Evolutionary conservation across 1,140 invertebrate genomes (phyloP), one percentile per base, ranked within the genome.

Genomic region (Temnothorax curvispinosus): DNA sequence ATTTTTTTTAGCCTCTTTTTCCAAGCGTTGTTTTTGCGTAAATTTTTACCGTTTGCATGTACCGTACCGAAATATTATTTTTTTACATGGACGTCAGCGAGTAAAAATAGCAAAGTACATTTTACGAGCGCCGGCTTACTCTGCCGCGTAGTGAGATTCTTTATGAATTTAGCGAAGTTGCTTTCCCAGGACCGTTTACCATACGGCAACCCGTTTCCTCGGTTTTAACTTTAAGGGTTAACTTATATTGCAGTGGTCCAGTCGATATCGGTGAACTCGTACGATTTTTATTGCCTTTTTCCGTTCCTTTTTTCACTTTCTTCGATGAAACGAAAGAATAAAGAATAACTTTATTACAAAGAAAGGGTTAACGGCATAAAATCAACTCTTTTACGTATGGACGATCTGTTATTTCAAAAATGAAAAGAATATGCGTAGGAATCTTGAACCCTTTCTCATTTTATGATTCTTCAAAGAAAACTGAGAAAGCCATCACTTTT

Each of bases 131-230:
- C 13, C 32, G 38, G 52, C 77, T 47, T 35, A 50, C 13, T 58
- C 52, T 18, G 32, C 50, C 38, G 6, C 47, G 32, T n/a, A 50
- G 52, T 52, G 89, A 91, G 91, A 92, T 94, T 92, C 90, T 94
- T 94, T 94, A 94, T 94, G 93, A 95, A 95, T 94, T 94, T 94
- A 93, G 91, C 85, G 74, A 44, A 82, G 72, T 77, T 77, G 50
- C 78, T 88, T 87, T 78, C 58, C 84, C 69, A 80, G 92, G 94
- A 91, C 91, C 92, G 85, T 94, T 93, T 89, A 81, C 32, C 21
- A 38, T 65, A 64, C 9, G 64, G 44, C 78, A 44, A 71, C 9
- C 18, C 32, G 47, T 38, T 67, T 65, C 13, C 54, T 47, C 7
- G 54, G 41, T 88, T 62, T 91, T 86, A 71, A 90, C 85, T 92